These are phyloP conservation scores for Trachymyrmex septentrionalis DNA, from an alignment of 1,140 invertebrate species.

Conservation along the genomic window DNA sequence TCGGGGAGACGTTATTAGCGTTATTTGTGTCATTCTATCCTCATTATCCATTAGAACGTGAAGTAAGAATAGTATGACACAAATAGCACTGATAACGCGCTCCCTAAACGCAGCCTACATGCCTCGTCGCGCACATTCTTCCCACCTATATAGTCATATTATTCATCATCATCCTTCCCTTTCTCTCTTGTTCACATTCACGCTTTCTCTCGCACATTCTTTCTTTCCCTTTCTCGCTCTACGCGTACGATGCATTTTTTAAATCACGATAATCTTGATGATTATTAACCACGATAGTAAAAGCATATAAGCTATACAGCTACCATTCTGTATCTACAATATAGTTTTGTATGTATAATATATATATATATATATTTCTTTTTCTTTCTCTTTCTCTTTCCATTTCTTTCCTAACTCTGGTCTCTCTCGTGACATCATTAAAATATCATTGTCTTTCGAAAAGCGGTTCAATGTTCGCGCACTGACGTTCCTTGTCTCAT, in stretches of 20 bases:
- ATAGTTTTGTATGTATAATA: constrained; percentile 82
- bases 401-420: constrained; percentile 35
- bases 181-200: constrained; percentile 23
- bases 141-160: constrained; percentile 7
- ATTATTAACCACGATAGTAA: constrained; percentile 85
- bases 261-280: constrained; percentile 81
- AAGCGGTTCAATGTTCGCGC: constrained; percentile 58
- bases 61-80: no score
- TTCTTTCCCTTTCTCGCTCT: constrained; percentile 27
- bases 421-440: constrained; percentile 12
- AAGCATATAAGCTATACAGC: constrained; percentile 86
- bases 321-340: constrained; percentile 87
- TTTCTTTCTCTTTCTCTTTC: constrained; percentile 57
- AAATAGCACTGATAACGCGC: no score
- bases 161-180: constrained; percentile 33
- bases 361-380: constrained; percentile 64
- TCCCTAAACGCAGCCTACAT: background rate
- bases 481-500: constrained; percentile 35
- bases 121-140: constrained; percentile 23
- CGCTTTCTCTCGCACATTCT: constrained; percentile 36
- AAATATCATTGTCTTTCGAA: constrained; percentile 45
- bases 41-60: no score
- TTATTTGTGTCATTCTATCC: no score
- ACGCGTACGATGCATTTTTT: constrained; percentile 55
- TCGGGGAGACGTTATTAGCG: no score